phyloP scores from a whole-genome alignment of 2,888 invertebrate species.

The Tortrix viridana region DNA sequence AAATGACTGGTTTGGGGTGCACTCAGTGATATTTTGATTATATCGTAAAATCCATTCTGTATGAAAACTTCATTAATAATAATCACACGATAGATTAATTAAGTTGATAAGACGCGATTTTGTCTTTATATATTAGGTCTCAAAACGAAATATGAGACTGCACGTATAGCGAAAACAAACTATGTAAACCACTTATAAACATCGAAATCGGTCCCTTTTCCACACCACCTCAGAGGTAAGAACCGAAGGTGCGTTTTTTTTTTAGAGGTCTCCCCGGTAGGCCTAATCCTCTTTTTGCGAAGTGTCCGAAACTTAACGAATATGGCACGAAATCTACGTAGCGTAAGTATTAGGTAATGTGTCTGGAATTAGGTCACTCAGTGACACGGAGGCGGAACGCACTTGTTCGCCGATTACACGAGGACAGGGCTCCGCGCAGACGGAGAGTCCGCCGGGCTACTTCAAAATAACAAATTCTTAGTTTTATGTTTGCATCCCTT shows the following conservation, averaged over 20 bases:
- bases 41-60: too few species aligned
- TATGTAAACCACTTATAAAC: neutral
- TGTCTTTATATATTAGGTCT: too few species aligned
- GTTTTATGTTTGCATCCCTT: too few species aligned
- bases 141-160: neutral
- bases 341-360: slow-evolving; percentile 72
- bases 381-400: slow-evolving; percentile 72
- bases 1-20: slow-evolving; percentile 3
- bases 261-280: slow-evolving; percentile 81
- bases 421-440: slow-evolving; percentile 61
- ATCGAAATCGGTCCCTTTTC: slow-evolving; percentile 64
- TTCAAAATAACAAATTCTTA: neutral
- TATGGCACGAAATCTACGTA: slow-evolving; percentile 57
- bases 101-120: too few species aligned
- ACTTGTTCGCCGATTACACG: slow-evolving; percentile 68
- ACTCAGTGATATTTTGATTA: neutral
- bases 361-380: slow-evolving; percentile 80
- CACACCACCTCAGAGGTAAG: slow-evolving; percentile 81
- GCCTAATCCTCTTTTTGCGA: slow-evolving; percentile 72
- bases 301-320: slow-evolving; percentile 19
- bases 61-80: too few species aligned
- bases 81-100: too few species aligned
- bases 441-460: slow-evolving; percentile 58
- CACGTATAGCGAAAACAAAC: neutral
- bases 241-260: slow-evolving; percentile 79